These are phyloP conservation scores for Brachyrhaphis roseni DNA, from an alignment of 2,797 vertebrate genomes.

Conservation along the genomic window DNA sequence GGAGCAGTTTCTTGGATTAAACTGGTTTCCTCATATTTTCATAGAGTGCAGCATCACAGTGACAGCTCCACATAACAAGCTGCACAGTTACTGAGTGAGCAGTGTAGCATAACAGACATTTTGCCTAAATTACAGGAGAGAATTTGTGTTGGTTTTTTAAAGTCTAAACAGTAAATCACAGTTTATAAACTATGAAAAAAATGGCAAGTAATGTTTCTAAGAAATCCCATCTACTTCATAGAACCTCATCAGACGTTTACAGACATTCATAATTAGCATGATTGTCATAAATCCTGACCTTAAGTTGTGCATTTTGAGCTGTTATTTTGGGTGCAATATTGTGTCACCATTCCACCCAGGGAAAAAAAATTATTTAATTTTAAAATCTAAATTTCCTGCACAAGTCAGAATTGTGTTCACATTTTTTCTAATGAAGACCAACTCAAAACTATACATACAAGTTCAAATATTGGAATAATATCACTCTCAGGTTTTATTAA, in stretches of 20 bases:
- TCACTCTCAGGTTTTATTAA: not conserved
- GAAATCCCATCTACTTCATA: not conserved
- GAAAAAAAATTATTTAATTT: not conserved
- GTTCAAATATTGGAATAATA: not conserved
- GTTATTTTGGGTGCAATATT: not conserved
- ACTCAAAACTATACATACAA: not conserved
- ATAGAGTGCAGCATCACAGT: not conserved
- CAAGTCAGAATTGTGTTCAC: not conserved
- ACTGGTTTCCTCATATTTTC: conserved; percentile 23
- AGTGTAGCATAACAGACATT: not conserved
- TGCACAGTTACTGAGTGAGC: conserved; percentile 6
- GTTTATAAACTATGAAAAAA: not conserved
- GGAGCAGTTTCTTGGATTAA: conserved; percentile 28
- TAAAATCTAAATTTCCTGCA: not conserved
- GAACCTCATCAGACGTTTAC: not conserved
- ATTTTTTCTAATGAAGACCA: not conserved
- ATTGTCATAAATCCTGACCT: not conserved
- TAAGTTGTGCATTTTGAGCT: not conserved
- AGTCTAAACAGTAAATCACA: not conserved
- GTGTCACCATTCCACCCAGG: not conserved
- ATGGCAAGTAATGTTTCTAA: not conserved
- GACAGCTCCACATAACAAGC: conserved; percentile 6
- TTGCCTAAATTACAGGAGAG: not conserved
- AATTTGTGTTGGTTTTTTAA: not conserved
- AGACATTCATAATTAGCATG: not conserved